Evolutionary conservation across 2,797 vertebrate genomes (phyloP).

Genomic region (Ispidina lecontei): DNA sequence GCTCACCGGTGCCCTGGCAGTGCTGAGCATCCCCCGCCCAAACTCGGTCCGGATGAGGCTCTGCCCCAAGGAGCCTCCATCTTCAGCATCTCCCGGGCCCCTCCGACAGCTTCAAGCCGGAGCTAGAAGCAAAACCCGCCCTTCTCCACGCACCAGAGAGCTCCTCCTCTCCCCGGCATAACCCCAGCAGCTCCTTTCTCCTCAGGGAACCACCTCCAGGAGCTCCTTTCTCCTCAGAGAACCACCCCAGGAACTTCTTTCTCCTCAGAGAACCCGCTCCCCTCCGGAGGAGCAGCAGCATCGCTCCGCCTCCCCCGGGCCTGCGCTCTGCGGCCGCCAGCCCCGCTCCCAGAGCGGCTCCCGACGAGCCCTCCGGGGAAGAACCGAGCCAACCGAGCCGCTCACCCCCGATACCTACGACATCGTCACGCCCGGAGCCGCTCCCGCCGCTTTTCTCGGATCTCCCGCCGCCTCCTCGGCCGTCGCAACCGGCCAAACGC

Average conservation of each 20-base stretch:
- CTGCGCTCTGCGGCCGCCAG: background rate
- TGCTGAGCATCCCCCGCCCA: background rate
- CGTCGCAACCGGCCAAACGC: too few relatives aligned
- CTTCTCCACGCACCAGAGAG: background rate
- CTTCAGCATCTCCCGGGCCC: background rate
- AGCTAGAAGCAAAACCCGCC: background rate
- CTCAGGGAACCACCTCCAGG: background rate
- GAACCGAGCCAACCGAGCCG: background rate
- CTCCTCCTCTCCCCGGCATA: background rate
- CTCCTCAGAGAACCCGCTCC: background rate
- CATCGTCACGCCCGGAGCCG: too few relatives aligned
- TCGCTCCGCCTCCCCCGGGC: background rate
- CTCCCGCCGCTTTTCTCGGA: too few relatives aligned
- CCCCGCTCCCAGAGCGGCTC: background rate
- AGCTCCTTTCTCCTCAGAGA: background rate
- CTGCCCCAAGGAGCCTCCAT: background rate
- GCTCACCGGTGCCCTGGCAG: too few relatives aligned
- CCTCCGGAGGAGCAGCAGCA: accelerated
- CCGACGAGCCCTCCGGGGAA: background rate
- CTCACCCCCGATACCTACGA: too few relatives aligned
- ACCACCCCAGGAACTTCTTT: background rate
- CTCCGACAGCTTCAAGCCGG: too few relatives aligned
- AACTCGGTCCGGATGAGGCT: accelerated
- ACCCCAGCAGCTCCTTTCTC: background rate
- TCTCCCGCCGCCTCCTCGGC: too few relatives aligned